Conservation (phyloP, 2,797 vertebrate genomes). For the Anniella stebbinsi region DNA sequence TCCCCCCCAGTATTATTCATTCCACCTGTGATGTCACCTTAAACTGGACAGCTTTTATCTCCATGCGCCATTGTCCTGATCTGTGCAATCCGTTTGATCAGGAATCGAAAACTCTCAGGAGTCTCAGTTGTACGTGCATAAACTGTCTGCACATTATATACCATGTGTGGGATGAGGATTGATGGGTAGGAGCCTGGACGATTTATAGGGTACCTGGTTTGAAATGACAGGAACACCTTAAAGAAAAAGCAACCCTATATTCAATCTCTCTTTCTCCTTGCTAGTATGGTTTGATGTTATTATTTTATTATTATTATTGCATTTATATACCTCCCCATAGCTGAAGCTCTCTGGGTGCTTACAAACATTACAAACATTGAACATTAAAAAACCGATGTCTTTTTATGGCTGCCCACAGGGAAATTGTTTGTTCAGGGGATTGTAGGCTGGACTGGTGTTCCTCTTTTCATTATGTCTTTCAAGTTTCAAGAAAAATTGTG, state of each 20-base stretch:
- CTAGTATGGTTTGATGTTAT: background rate
- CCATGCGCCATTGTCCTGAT: background rate
- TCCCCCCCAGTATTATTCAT: no score
- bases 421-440: background rate
- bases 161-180: background rate
- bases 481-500: no score
- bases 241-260: background rate
- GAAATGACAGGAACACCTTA: background rate
- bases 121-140: background rate
- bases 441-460: no score
- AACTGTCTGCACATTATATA: background rate
- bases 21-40: background rate
- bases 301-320: no score
- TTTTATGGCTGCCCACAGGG: background rate
- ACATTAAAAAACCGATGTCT: no score
- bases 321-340: no score
- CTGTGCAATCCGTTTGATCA: background rate
- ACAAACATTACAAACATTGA: no score
- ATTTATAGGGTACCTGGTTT: background rate
- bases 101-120: background rate
- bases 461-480: no score
- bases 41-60: background rate
- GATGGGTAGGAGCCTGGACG: no score
- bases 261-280: background rate
- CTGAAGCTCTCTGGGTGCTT: no score